Evolutionary conservation across 2,113 vertebrate species (phyloP).

Genomic region (Corvus cornix): DNA sequence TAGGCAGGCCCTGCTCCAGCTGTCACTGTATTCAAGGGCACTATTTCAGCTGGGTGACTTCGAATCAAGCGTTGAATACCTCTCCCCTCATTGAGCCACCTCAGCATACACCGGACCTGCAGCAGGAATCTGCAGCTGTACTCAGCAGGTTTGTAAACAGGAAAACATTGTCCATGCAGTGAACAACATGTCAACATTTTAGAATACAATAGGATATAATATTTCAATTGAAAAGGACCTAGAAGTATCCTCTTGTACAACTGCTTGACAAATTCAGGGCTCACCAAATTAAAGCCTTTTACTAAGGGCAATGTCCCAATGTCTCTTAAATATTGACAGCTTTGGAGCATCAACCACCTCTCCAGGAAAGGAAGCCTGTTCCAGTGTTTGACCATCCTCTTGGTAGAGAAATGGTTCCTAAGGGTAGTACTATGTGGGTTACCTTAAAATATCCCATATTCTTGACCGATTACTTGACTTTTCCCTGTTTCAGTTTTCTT

Average conservation of each 20-base stretch:
- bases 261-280: background rate
- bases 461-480: background rate
- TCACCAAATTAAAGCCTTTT: background rate
- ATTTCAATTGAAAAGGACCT: background rate
- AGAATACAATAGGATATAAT: background rate
- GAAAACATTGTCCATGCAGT: background rate
- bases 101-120: background rate
- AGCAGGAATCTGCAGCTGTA: background rate
- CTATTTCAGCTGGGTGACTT: background rate
- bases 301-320: background rate
- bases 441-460: background rate
- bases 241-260: background rate
- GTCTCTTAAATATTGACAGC: background rate
- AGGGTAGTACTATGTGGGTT: background rate
- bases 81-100: background rate
- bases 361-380: background rate
- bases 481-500: background rate
- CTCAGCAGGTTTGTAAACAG: background rate
- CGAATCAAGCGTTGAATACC: accelerated
- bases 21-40: background rate
- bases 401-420: background rate
- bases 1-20: background rate
- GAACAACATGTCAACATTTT: background rate
- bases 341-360: background rate
- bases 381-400: background rate